Conservation (phyloP, 2,797 vertebrate species). For the Gallirallus australis region DNA sequence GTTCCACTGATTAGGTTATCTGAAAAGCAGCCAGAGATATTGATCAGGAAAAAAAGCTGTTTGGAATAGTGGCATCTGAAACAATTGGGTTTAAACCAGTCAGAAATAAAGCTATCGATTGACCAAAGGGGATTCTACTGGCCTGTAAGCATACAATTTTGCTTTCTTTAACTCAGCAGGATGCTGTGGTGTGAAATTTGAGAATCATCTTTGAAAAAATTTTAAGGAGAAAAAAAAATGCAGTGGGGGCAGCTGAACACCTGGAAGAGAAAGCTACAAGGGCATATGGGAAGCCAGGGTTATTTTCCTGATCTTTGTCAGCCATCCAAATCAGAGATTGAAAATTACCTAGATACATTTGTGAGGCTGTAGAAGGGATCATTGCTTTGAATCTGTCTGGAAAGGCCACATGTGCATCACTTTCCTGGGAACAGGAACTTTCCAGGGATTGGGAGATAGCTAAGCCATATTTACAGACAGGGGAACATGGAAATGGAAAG, state of each 20-base stretch:
- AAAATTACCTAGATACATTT: background rate
- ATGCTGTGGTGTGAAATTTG: background rate
- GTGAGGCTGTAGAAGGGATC: background rate
- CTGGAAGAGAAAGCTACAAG: background rate
- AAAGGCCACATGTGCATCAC: background rate
- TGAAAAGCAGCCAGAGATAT: constrained; percentile 49
- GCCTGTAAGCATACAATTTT: background rate
- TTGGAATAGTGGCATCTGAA: constrained; percentile 57
- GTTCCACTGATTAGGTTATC: constrained; percentile 56
- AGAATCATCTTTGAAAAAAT: background rate
- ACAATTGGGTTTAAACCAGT: constrained; percentile 59
- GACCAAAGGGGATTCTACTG: constrained; percentile 41
- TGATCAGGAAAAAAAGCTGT: constrained; percentile 54
- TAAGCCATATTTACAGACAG: background rate
- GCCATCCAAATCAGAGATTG: background rate
- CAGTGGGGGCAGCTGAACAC: background rate
- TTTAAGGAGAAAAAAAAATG: background rate
- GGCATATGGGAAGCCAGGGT: background rate
- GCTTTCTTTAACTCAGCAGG: constrained; percentile 48
- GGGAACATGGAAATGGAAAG: background rate
- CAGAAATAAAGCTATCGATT: constrained; percentile 64
- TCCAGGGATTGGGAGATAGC: background rate
- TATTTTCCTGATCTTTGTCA: background rate
- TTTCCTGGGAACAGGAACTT: background rate
- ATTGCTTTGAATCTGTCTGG: background rate